A percentile compares a stretch with the other conserved stretches of the same genome.
Conservation (phyloP, 2,113 vertebrate species). For the Aegithalos caudatus region DNA sequence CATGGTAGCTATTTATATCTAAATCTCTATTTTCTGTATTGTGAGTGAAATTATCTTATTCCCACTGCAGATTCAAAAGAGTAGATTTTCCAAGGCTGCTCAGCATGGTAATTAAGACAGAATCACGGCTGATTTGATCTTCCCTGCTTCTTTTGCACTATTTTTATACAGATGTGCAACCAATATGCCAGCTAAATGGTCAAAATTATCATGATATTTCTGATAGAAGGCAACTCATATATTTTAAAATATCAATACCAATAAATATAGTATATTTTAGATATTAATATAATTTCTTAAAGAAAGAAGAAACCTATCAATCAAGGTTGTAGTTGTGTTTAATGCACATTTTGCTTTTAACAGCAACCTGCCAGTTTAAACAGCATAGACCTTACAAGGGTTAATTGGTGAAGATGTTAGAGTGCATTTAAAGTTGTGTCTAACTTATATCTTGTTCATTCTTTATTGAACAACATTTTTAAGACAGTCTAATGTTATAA, state of each 20-base stretch:
- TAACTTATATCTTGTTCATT: slow-evolving; percentile 74
- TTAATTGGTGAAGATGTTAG: slow-evolving; percentile 65
- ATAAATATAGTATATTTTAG: neutral
- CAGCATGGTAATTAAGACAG: neutral
- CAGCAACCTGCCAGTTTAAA: slow-evolving; percentile 71
- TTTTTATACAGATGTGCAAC: neutral
- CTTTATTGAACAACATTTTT: slow-evolving; percentile 61
- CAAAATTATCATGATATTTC: neutral
- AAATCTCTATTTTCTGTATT: neutral
- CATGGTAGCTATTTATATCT: neutral
- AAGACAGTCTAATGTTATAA: slow-evolving; percentile 62
- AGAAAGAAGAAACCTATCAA: slow-evolving; percentile 48
- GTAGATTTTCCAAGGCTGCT: neutral
- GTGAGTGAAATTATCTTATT: neutral
- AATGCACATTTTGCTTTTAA: slow-evolving; percentile 76
- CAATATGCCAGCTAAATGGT: neutral
- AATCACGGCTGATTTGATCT: neutral
- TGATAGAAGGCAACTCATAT: neutral
- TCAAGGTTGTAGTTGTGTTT: slow-evolving; percentile 62
- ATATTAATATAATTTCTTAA: neutral
- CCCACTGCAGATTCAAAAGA: neutral
- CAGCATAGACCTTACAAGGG: slow-evolving; percentile 64
- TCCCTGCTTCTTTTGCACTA: neutral
- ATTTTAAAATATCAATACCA: too few relatives aligned
- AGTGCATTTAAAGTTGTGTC: slow-evolving; percentile 69